Base-by-base conservation (phyloP, 1,140 invertebrate species). In the Adelges cooleyi region DNA sequence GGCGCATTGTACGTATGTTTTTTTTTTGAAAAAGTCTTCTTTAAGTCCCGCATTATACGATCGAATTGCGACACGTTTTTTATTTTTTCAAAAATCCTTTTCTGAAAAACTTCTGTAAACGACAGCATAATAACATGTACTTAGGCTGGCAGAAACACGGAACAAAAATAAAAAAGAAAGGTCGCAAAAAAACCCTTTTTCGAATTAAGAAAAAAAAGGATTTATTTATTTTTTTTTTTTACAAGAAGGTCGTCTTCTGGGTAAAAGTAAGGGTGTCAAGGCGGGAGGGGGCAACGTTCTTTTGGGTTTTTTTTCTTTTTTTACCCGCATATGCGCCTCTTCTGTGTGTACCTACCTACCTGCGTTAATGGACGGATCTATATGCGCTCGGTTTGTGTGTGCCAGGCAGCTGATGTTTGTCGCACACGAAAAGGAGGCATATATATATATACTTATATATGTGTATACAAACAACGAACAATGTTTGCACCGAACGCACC, bases 401-500 rank as follows among this genome's bases (percentile, higher is more conserved):
- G 11, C 11, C 5, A 4, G 42, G 42, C 56, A 62, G 56, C 56
- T 62, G 56, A 48, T 46, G 1, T 48, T 20, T 62, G 42, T 62
- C 42, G 36, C 22, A 62, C n/a, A 27, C 54, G 40, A 59, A 44
- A 59, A 59, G 40, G 54, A 46, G 8, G 20, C 9, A 62, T 33
- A n/a, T n/a, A n/a, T n/a, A n/a, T n/a, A n/a, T n/a, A n/a, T n/a
- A n/a, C n/a, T n/a, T n/a, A n/a, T n/a, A n/a, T n/a, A n/a, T n/a
- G n/a, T n/a, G n/a, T n/a, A n/a, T n/a, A n/a, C n/a, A 44, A 62
- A 62, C 38, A 62, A n/a, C 11, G 29, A 33, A 17, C 17, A 48
- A 48, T 48, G 42, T 62, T 62, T 62, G 56, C 27, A 33, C 40
- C 27, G 40, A 62, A 62, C 25, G 5, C 56, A 62, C 56, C 56